Percentiles rank a stretch among this genome's conserved stretches.
Evolutionary conservation across 2,113 vertebrate species (phyloP).

Genomic region (Gymnorhina tibicen): DNA sequence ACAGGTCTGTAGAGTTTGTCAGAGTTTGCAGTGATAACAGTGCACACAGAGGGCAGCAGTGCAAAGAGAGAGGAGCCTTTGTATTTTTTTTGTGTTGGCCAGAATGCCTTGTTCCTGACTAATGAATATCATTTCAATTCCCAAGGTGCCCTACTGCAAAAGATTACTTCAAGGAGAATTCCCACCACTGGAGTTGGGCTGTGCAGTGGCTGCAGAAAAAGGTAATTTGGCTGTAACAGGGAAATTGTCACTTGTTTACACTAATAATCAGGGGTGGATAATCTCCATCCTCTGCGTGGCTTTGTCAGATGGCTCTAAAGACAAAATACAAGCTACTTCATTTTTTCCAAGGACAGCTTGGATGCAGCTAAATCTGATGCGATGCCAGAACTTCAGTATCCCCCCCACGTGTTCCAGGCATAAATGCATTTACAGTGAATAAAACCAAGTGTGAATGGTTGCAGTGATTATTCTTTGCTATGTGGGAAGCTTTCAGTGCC

Average conservation of each 20-base stretch:
- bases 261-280: not conserved
- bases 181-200: slow-evolving; percentile 98
- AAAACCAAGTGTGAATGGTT: not conserved
- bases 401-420: not conserved
- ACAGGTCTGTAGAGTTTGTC: not conserved
- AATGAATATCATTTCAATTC: not conserved
- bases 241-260: not conserved
- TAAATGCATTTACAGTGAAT: not conserved
- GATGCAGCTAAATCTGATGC: not conserved
- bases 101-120: not conserved
- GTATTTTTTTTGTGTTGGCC: not conserved
- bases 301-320: not conserved
- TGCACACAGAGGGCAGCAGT: not conserved
- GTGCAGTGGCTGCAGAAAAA: slow-evolving; percentile 99
- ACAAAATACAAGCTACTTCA: not conserved
- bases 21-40: not conserved
- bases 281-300: not conserved
- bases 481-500: not conserved
- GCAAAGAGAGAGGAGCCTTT: not conserved
- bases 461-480: not conserved
- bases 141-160: slow-evolving; percentile 91
- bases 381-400: not conserved
- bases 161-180: slow-evolving; percentile 98
- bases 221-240: slow-evolving; percentile 54
- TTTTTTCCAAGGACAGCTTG: not conserved